phyloP scores from a whole-genome alignment of 2,888 invertebrate species.

The Nymphalis polychloros region DNA sequence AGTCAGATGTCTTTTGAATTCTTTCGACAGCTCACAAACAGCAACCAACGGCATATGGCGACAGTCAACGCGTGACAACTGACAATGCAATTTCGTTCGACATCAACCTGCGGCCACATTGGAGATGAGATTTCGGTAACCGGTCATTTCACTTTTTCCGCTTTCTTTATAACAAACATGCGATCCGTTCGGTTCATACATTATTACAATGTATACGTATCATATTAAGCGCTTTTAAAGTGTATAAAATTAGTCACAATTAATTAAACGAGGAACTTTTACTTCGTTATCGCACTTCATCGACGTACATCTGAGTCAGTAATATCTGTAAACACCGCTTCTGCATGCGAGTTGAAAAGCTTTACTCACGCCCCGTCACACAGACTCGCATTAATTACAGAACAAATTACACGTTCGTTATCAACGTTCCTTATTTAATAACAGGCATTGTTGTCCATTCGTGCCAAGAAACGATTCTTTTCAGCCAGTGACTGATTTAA shows the following conservation, averaged over 20 bases:
- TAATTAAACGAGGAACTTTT: constrained; percentile 65
- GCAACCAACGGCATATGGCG: constrained; percentile 17
- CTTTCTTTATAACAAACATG: constrained; percentile 36
- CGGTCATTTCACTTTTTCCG: constrained; percentile 43
- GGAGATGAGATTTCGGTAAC: constrained; percentile 62
- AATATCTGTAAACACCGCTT: constrained; percentile 62
- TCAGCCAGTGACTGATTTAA: constrained; percentile 77
- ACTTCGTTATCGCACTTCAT: constrained; percentile 57
- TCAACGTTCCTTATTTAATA: constrained; percentile 76
- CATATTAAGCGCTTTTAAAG: constrained; percentile 54
- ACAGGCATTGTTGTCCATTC: constrained; percentile 77
- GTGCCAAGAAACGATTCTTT: constrained; percentile 77
- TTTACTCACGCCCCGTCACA: constrained; percentile 75
- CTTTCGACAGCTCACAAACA: background rate
- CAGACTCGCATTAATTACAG: constrained; percentile 69
- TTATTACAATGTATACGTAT: constrained; percentile 38
- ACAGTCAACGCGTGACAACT: constrained; percentile 46
- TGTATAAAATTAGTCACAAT: constrained; percentile 69
- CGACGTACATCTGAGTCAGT: constrained; percentile 64
- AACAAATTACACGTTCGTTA: constrained; percentile 77
- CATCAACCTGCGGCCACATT: constrained; percentile 53
- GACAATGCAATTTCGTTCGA: constrained; percentile 65
- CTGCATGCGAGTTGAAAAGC: constrained; percentile 73
- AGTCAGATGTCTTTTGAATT: background rate
- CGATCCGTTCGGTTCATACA: constrained; percentile 27